phyloP scores from a whole-genome alignment of 2,113 vertebrate species.

The Siniperca chuatsi region DNA sequence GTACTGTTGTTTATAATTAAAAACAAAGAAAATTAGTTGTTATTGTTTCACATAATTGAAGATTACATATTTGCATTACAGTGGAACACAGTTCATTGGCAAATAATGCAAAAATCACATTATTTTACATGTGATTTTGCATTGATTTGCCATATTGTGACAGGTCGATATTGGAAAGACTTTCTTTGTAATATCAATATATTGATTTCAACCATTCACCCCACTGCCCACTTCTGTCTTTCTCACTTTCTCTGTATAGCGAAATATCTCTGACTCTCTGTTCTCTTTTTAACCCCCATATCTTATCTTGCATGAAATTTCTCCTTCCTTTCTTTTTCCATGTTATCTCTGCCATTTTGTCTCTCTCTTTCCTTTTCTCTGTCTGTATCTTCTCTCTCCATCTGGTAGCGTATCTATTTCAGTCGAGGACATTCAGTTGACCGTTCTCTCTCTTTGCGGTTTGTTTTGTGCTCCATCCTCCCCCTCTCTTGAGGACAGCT shows the following conservation, averaged over 20 bases:
- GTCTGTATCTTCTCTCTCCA: conserved; percentile 12
- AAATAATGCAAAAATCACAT: not conserved
- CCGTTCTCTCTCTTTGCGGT: conserved; percentile 21
- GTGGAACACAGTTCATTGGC: not conserved
- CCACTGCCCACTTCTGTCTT: not conserved
- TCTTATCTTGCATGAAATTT: not conserved
- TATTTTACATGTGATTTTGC: not conserved
- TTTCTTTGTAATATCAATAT: not conserved
- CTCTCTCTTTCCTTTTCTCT: conserved; percentile 12
- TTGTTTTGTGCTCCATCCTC: not conserved
- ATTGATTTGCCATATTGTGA: not conserved
- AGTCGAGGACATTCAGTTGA: conserved; percentile 49
- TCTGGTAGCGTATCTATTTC: conserved; percentile 60
- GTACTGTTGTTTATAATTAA: not conserved
- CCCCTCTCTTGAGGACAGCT: not conserved
- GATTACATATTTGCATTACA: not conserved
- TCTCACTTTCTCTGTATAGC: not conserved
- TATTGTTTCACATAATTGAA: no score
- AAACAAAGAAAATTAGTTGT: not conserved
- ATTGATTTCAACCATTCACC: not conserved
- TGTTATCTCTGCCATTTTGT: conserved; percentile 25
- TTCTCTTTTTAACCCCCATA: not conserved
- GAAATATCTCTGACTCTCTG: not conserved
- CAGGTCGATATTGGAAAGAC: not conserved
- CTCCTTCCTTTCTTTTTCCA: not conserved